Base-by-base conservation (phyloP, 64 coral and sea anemone species). In the Pocillopora verrucosa region DNA sequence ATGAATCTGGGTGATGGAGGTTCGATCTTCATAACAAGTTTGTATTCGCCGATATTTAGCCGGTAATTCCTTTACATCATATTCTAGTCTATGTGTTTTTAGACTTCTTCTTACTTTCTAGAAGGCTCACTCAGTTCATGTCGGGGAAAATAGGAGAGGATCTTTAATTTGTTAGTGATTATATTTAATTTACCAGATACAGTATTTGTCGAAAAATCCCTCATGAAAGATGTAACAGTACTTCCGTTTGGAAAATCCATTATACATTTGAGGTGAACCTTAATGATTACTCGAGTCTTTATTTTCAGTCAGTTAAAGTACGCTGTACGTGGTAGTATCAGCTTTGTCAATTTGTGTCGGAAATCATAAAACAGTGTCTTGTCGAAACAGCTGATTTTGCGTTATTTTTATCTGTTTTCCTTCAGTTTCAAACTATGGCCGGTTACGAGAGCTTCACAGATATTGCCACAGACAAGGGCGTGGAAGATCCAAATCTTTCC, bases 401-500 rank as follows among this genome's bases (percentile, higher is more conserved):
- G 17, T 17, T 67, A 20, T 67, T 5, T 17, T 38, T 3, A 45
- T 77, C 56, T 61, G 34, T 38, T 84, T 84, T 20, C 65, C 34
- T 69, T 9, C 61, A 85, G 82, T 58, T 72, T 9, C 26, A 30
- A 12, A 85, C 1, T 16, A 85, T 85, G 82, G n/a, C 82, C 14
- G 25, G 11, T 68, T 68, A 68, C 30, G 36, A 70, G 37, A 85
- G 82, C 51, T 65, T 85, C 2, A 20, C 36, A 85, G 82, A 85
- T 85, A 72, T 85, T 19, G 82, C 82, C n/a, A 72, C 82, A 85
- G 57, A 26, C 56, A 72, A 14, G 20, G 82, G 20, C 13, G 36
- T 45, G 24, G 82, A 72, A 13, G 82, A 85, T 57, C 64, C 82
- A 56, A 85, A 26, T 14, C 82, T 72, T 72, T 72, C 82, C 11